A percentile compares a stretch with the other conserved stretches of the same genome.
Evolutionary conservation across 1,140 invertebrate species (phyloP).

Genomic region (Choristoneura fumiferana): DNA sequence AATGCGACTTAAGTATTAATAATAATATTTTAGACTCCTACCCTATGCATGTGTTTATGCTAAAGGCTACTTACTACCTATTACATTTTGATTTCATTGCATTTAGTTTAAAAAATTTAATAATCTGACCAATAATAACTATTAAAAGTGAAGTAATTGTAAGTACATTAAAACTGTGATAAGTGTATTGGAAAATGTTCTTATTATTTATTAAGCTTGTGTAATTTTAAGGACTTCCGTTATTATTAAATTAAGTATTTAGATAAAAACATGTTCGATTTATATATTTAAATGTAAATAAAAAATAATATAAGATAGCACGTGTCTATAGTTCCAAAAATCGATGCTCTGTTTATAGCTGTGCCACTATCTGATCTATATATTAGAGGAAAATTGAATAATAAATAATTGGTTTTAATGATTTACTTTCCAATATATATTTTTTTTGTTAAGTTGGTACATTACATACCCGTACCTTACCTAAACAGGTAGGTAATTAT

Average conservation of each 20-base stretch:
- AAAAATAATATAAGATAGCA: background rate
- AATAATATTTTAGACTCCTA: too few species aligned
- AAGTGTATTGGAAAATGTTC: constrained; percentile 45
- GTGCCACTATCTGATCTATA: constrained; percentile 37
- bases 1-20: too few species aligned
- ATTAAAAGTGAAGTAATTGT: constrained; percentile 49
- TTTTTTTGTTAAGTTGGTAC: too few species aligned
- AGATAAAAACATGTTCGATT: constrained; percentile 1
- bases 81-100: background rate
- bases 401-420: constrained; percentile 5
- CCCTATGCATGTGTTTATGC: background rate
- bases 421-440: too few species aligned
- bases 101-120: constrained; percentile 5
- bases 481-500: too few species aligned
- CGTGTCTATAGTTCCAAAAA: constrained; percentile 3
- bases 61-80: too few species aligned
- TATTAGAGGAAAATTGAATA: constrained; percentile 31
- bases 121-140: constrained; percentile 14
- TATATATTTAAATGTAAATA: constrained; percentile 3
- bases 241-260: constrained; percentile 12
- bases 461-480: too few species aligned
- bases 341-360: constrained; percentile 55
- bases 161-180: constrained; percentile 58
- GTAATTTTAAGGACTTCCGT: constrained; percentile 9
- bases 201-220: constrained; percentile 35